Base-by-base conservation (phyloP, 2,113 vertebrate genomes). In the Oncorhynchus kisutch region DNA sequence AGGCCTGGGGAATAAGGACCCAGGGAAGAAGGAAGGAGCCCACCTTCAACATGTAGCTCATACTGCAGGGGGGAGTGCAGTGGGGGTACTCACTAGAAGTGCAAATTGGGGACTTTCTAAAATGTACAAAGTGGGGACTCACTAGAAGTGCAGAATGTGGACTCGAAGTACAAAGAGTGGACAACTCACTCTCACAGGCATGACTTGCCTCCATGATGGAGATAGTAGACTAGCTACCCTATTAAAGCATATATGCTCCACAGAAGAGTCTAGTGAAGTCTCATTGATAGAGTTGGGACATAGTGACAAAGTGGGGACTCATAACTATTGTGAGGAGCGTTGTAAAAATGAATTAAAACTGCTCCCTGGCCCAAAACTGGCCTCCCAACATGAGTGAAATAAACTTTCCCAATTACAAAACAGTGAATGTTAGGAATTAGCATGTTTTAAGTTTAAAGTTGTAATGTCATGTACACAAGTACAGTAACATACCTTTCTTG, bases 11-110 rank as follows among this genome's bases (percentile, higher is more conserved):
- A 59, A 16, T n/a, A 64, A 77, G 67, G 77, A 78, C 77, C 62
- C 78, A 83, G 85, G n/a, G 51, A 1, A 84, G 78, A 85, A 81
- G 74, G 57, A 13, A 20, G 64, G 80, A 86, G 86, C 67, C 86
- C 87, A 84, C 88, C 86, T 88, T 88, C 83, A 89, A 86, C 88
- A 88, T 86, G 88, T 92, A 85, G 87, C 82, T 85, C 73, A 9
- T 72, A 67, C 39, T 70, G 62, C 1, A 65, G 29, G 69, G 64
- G 57, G 67, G 78, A 3, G n/a, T 49, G 57, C 79, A 85, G 77
- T 80, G 68, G 65, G n/a, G 49, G 77, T 7, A 62, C 49, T 54
- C 49, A 54, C 14, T 54, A 13, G 16, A 54, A 54, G 49, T 13
- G 49, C 16, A 18, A 54, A 13, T 25, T 54, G 29, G 74, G 75